phyloP scores from a whole-genome alignment of 2,113 vertebrate species.

The Zootoca vivipara region DNA sequence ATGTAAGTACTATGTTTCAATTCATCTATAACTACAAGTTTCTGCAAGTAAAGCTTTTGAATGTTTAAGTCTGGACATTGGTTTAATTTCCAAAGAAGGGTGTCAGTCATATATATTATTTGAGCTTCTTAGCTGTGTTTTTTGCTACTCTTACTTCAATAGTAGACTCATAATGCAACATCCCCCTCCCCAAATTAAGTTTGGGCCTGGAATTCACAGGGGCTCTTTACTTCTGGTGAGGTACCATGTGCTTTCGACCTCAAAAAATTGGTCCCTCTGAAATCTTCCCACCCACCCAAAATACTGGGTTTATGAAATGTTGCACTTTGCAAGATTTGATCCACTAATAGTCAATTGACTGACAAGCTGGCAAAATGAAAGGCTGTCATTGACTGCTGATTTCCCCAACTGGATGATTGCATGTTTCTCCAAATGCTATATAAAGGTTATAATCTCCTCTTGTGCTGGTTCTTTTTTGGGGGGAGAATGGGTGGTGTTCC shows the following conservation, averaged over 20 bases:
- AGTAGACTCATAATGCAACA: too few relatives aligned
- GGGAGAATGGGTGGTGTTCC: not conserved
- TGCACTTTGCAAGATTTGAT: not conserved
- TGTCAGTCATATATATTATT: too few relatives aligned
- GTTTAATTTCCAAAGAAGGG: too few relatives aligned
- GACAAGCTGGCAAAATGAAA: not conserved
- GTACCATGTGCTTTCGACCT: not conserved
- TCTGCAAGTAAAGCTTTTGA: too few relatives aligned
- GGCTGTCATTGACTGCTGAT: not conserved
- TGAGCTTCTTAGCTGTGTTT: too few relatives aligned
- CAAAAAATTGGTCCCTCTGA: not conserved
- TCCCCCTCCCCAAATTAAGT: not conserved
- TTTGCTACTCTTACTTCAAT: too few relatives aligned
- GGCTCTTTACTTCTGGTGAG: not conserved
- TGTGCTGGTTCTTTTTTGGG: not conserved
- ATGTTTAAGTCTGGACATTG: too few relatives aligned
- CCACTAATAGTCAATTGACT: not conserved
- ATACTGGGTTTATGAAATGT: not conserved
- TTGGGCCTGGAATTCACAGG: too few relatives aligned
- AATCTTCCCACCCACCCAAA: not conserved
- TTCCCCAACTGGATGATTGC: not conserved
- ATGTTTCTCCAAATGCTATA: not conserved
- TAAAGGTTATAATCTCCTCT: not conserved
- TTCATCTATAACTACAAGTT: too few relatives aligned
- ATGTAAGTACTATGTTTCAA: too few relatives aligned